Percentiles rank a stretch among this genome's conserved stretches.
These are phyloP conservation scores for Drosophila nigromelanica DNA, from an alignment of 1,140 invertebrate species.

Conservation along the genomic window DNA sequence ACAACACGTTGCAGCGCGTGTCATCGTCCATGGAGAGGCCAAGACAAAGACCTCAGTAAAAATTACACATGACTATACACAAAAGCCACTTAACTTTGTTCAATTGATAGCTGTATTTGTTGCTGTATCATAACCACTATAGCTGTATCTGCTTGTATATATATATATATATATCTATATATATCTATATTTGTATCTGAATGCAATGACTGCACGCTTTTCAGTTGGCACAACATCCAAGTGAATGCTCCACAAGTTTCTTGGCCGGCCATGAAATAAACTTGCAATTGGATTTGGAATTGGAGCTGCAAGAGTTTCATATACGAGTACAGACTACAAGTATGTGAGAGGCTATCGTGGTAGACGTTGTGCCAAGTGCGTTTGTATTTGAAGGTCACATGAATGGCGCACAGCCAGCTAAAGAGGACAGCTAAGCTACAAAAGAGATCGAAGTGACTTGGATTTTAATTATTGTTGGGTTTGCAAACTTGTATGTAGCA, in stretches of 20 bases:
- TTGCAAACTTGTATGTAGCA: too few species aligned
- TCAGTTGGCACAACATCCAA: constrained; percentile 39
- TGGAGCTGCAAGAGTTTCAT: constrained; percentile 44
- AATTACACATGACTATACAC: constrained; percentile 64
- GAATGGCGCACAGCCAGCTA: constrained; percentile 57
- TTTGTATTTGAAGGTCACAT: constrained; percentile 64
- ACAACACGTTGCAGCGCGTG: constrained; percentile 67
- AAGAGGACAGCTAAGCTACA: constrained; percentile 3
- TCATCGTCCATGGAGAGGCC: constrained; percentile 64
- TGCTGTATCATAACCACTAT: too few species aligned
- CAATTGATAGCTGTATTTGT: constrained; percentile 44
- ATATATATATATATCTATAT: constrained; percentile 9
- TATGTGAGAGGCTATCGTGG: constrained; percentile 35
- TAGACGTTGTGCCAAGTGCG: constrained; percentile 54
- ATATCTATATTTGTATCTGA: constrained; percentile 49
- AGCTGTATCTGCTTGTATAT: too few species aligned
- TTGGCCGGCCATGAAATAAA: constrained; percentile 70
- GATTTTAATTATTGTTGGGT: neutral
- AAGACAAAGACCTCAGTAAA: constrained; percentile 66
- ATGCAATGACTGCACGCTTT: constrained; percentile 65
- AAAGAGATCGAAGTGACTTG: neutral
- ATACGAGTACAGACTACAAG: neutral
- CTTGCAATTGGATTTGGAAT: constrained; percentile 69
- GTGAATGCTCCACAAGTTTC: constrained; percentile 60
- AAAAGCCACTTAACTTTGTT: constrained; percentile 56